Evolutionary conservation across 2,113 vertebrate species (phyloP).

Genomic region (Laterallus jamaicensis): DNA sequence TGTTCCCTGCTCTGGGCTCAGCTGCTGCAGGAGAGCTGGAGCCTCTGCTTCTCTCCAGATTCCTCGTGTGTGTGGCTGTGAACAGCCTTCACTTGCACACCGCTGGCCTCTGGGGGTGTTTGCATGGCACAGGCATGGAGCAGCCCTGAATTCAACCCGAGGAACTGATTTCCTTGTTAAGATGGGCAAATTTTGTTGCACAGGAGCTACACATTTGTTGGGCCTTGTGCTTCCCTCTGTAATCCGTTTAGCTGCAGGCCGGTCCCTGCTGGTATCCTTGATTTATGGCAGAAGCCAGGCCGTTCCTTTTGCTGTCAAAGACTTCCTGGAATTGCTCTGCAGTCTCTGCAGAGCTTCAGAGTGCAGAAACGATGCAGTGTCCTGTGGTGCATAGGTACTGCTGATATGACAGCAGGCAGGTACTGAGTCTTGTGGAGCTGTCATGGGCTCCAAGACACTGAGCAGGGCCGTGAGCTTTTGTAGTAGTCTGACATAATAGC

Average conservation of each 20-base stretch:
- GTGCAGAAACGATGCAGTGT: not conserved
- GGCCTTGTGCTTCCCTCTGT: not conserved
- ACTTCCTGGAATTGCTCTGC: not conserved
- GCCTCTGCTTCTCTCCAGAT: not conserved
- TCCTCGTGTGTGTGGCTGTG: not conserved
- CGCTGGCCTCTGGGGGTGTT: not conserved
- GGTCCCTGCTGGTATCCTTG: not conserved
- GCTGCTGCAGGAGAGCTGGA: not conserved
- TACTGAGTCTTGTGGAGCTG: not conserved
- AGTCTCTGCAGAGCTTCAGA: not conserved
- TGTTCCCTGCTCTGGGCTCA: not conserved
- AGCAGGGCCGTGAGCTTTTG: not conserved
- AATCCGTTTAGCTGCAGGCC: not conserved
- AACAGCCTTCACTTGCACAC: not conserved
- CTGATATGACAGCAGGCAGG: not conserved
- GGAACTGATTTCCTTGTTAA: not conserved
- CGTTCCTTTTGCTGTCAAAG: not conserved
- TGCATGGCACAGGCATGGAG: not conserved
- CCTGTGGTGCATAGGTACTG: not conserved
- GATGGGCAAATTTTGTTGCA: not conserved
- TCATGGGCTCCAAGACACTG: fast-evolving
- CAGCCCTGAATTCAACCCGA: not conserved
- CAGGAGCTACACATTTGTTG: not conserved
- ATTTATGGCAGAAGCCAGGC: not conserved
- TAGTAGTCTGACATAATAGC: not conserved